Conservation (phyloP, 2,888 invertebrate genomes). For the Limnephilus marmoratus region DNA sequence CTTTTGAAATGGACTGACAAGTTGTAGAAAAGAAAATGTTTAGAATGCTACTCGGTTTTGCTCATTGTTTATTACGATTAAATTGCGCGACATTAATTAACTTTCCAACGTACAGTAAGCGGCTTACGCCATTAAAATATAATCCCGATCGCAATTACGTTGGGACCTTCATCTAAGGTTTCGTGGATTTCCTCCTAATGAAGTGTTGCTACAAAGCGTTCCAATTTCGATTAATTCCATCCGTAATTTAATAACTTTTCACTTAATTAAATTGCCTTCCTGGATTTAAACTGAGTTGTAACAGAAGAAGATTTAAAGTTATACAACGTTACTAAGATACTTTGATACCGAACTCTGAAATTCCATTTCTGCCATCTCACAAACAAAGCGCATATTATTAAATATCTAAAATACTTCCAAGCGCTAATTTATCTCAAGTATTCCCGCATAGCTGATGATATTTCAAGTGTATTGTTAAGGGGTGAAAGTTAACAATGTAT, state of each 20-base stretch:
- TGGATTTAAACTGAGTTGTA: not conserved
- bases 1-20: not conserved
- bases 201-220: conserved; percentile 7
- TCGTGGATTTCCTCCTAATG: not conserved
- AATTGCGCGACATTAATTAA: not conserved
- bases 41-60: not conserved
- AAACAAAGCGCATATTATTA: not conserved
- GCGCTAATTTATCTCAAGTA: not conserved
- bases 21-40: not conserved
- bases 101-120: not conserved
- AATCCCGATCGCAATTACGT: not conserved
- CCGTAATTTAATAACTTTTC: conserved; percentile 36
- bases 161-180: not conserved
- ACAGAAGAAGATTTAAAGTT: not conserved
- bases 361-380: not conserved
- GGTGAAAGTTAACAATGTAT: not conserved
- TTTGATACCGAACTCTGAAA: not conserved
- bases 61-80: not conserved
- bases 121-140: conserved; percentile 3
- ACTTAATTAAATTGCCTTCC: conserved; percentile 31
- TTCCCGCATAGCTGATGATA: not conserved
- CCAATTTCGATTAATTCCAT: conserved; percentile 31
- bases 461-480: not conserved
- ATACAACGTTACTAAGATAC: not conserved
- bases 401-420: not conserved